Conservation (phyloP, 2,888 invertebrate genomes). For the Agelastica alni region DNA sequence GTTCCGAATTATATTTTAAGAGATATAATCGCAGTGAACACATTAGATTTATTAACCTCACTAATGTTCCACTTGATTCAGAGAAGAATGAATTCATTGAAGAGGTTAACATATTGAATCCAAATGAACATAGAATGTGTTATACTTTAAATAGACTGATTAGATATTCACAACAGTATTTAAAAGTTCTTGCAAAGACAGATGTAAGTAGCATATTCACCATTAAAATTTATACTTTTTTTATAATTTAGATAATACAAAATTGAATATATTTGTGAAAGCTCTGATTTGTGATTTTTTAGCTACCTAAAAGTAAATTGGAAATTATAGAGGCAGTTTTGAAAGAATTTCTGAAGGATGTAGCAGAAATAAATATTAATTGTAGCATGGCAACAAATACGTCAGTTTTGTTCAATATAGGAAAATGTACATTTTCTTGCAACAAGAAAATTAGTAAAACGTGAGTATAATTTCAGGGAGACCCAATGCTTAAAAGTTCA, state of each 20-base stretch:
- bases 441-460: constrained; percentile 36
- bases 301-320: constrained; percentile 19
- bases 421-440: constrained; percentile 32
- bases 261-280: constrained; percentile 13
- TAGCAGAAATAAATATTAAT: constrained; percentile 36
- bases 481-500: no score
- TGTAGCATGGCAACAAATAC: constrained; percentile 38
- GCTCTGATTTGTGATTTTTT: no score
- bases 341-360: constrained; percentile 37
- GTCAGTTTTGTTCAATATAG: constrained; percentile 39
- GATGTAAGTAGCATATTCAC: constrained; percentile 30
- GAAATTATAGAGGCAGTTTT: constrained; percentile 30
- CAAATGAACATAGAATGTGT: constrained; percentile 13
- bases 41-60: constrained; percentile 33
- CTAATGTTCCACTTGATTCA: constrained; percentile 22
- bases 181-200: constrained; percentile 25
- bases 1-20: constrained; percentile 34
- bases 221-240: no score
- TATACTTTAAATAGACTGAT: constrained; percentile 32
- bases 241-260: neutral
- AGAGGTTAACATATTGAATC: constrained; percentile 33
- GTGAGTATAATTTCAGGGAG: no score
- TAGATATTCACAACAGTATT: constrained; percentile 28
- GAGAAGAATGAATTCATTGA: constrained; percentile 28
- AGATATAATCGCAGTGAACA: constrained; percentile 33